Evolutionary conservation across 2,113 vertebrate genomes (phyloP).

Genomic region (Malurus cyaneus): DNA sequence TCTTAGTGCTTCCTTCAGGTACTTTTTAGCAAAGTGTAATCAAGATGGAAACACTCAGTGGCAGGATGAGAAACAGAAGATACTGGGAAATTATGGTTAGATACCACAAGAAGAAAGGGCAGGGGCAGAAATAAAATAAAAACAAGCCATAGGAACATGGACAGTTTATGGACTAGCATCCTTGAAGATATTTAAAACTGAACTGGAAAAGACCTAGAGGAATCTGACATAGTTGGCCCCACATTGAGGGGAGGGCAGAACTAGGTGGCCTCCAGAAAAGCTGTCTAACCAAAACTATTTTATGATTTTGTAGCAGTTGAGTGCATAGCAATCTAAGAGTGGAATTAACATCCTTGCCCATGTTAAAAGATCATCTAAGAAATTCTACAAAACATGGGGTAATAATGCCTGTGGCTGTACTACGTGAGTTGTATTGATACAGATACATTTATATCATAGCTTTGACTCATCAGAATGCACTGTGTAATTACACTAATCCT

Average conservation of each 20-base stretch:
- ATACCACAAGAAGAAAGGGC: background rate
- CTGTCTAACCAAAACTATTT: background rate
- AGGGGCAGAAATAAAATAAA: fast-evolving
- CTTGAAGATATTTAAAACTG: background rate
- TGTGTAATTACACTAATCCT: background rate
- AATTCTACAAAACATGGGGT: background rate
- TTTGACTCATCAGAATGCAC: background rate
- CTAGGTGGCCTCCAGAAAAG: background rate
- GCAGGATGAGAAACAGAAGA: background rate
- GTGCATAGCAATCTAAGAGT: background rate
- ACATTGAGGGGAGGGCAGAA: background rate
- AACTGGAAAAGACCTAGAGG: background rate
- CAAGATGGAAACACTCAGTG: background rate
- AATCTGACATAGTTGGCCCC: background rate
- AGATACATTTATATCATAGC: background rate
- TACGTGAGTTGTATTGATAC: background rate
- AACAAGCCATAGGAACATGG: background rate
- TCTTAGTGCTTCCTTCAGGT: background rate
- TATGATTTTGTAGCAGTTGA: background rate
- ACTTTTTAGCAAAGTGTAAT: background rate
- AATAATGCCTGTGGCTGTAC: background rate
- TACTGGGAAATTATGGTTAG: background rate
- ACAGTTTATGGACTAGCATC: background rate
- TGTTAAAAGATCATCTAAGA: background rate
- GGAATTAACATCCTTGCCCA: background rate